Evolutionary conservation across 2,888 invertebrate genomes (phyloP).

Genomic region (Anodontia alba): DNA sequence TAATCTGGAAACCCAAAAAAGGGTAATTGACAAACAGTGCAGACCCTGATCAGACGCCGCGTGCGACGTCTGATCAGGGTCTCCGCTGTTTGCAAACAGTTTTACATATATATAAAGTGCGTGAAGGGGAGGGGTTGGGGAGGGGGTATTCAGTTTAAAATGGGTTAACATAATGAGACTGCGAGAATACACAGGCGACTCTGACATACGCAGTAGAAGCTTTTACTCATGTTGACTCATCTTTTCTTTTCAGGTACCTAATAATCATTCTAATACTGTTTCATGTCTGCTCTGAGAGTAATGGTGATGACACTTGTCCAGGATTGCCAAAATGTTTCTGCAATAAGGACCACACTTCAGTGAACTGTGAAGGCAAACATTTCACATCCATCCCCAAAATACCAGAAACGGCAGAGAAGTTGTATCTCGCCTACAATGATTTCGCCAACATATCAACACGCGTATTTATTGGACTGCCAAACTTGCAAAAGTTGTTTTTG

Average conservation of each 20-base stretch:
- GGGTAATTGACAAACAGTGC: too few species aligned
- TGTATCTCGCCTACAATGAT: conserved; percentile 66
- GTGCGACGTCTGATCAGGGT: too few species aligned
- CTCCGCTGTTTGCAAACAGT: too few species aligned
- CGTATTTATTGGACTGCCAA: conserved; percentile 37
- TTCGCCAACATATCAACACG: conserved; percentile 44
- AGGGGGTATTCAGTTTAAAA: too few species aligned
- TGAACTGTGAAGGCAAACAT: conserved; percentile 70
- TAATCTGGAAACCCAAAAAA: too few species aligned
- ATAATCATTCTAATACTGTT: not conserved
- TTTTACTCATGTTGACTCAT: too few species aligned
- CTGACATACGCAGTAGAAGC: too few species aligned
- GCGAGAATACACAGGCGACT: too few species aligned
- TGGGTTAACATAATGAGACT: too few species aligned
- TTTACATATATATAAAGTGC: too few species aligned
- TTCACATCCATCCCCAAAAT: conserved; percentile 61
- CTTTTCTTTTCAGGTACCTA: not conserved
- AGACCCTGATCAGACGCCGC: too few species aligned
- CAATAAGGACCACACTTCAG: conserved; percentile 63
- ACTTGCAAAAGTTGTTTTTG: conserved; percentile 52
- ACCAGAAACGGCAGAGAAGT: conserved; percentile 60
- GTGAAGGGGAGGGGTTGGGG: too few species aligned
- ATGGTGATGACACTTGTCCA: conserved; percentile 45
- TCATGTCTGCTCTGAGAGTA: not conserved
- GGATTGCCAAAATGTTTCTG: conserved; percentile 64